phyloP scores from a whole-genome alignment of 2,113 vertebrate species.

The Gnathonemus echidnorhynchus region DNA sequence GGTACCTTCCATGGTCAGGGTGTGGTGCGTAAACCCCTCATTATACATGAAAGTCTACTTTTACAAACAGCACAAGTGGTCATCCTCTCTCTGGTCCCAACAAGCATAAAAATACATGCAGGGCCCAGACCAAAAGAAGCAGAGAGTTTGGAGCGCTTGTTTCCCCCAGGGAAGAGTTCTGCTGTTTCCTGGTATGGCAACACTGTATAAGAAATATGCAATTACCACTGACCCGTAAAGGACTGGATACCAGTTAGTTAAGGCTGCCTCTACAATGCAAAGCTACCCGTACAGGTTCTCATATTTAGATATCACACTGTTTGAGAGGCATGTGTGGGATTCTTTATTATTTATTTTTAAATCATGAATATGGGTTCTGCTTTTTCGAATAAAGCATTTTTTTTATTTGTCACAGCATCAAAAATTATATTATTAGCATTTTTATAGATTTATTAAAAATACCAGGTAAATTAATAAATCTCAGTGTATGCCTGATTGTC shows the following conservation, averaged over 20 bases:
- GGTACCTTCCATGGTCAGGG: background rate
- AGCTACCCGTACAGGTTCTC: background rate
- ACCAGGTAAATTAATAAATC: background rate
- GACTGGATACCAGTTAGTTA: background rate
- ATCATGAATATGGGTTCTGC: background rate
- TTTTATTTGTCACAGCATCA: background rate
- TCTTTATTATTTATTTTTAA: background rate
- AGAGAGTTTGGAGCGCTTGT: background rate
- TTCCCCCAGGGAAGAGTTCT: background rate
- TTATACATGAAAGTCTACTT: background rate
- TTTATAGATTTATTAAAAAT: background rate
- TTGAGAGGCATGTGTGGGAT: background rate
- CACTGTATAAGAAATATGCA: background rate
- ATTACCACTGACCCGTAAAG: background rate
- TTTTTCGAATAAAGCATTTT: background rate
- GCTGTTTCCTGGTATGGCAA: background rate
- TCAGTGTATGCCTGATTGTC: background rate
- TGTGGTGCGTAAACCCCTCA: background rate
- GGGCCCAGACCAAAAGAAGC: background rate
- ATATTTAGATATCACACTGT: background rate
- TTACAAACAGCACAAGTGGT: background rate
- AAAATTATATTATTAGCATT: background rate
- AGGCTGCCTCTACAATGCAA: background rate
- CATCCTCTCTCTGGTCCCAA: background rate
- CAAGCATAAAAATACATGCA: background rate